These are phyloP conservation scores for Spialia ferax DNA, from an alignment of 2,888 invertebrate species.

Conservation along the genomic window DNA sequence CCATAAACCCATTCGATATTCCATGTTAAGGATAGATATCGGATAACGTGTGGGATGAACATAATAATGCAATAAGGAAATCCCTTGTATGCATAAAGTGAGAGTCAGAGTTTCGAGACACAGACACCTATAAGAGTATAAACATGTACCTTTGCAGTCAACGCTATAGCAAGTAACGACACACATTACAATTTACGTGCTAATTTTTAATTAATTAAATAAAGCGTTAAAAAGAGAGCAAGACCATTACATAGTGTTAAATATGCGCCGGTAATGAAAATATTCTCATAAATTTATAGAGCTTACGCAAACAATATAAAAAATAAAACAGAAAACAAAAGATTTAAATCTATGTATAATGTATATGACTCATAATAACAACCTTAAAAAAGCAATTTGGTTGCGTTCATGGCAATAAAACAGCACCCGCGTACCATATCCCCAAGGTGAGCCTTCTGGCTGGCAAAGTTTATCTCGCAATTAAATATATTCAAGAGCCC, in stretches of 20 bases:
- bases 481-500: conserved; percentile 33
- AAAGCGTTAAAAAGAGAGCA: no score
- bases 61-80: conserved; percentile 39
- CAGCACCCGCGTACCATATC: conserved; percentile 4
- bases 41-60: conserved; percentile 26
- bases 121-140: no score
- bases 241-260: no score
- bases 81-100: conserved; percentile 1
- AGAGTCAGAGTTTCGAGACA: conserved; percentile 16
- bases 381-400: not conserved
- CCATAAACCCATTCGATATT: not conserved
- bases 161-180: no score
- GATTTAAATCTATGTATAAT: not conserved
- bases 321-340: not conserved
- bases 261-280: no score
- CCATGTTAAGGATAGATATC: conserved; percentile 7
- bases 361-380: conserved; percentile 9
- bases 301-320: not conserved
- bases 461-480: conserved; percentile 23
- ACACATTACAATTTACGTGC: no score
- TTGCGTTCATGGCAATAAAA: not conserved
- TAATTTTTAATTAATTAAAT: no score
- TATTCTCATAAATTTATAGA: no score
- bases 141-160: no score
- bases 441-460: conserved; percentile 18